Percentiles rank a stretch among this genome's conserved stretches.
phyloP scores from a whole-genome alignment of 1,140 invertebrate species.

The Araneus ventricosus region DNA sequence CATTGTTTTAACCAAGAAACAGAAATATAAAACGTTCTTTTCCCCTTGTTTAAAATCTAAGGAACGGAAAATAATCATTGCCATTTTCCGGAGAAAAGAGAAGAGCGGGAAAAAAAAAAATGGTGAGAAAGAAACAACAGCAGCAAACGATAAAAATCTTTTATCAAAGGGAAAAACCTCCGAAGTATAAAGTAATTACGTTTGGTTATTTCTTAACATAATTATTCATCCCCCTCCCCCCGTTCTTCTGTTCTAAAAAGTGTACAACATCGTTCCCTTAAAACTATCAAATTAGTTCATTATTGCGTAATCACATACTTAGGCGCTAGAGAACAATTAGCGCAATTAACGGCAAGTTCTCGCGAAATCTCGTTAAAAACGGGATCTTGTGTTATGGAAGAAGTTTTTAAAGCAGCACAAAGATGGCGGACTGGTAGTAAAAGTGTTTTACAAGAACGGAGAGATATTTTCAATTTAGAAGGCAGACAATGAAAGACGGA shows the following conservation, averaged over 20 bases:
- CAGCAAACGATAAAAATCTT: conserved; percentile 70
- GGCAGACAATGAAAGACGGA: background rate
- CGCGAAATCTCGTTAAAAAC: conserved; percentile 64
- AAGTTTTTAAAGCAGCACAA: conserved; percentile 18
- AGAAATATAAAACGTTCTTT: conserved; percentile 53
- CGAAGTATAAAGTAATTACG: conserved; percentile 61
- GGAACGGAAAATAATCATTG: conserved; percentile 61
- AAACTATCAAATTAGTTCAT: conserved; percentile 74
- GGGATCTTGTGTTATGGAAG: conserved; percentile 36
- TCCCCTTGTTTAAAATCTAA: conserved; percentile 63
- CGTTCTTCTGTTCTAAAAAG: conserved; percentile 24
- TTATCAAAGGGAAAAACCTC: conserved; percentile 60
- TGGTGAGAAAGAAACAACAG: background rate
- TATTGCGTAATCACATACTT: conserved; percentile 72
- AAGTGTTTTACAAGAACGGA: conserved; percentile 59
- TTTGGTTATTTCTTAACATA: conserved; percentile 70
- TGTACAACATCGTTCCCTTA: conserved; percentile 23
- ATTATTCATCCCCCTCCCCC: conserved; percentile 22
- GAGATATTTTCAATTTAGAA: conserved; percentile 61
- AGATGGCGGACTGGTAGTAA: conserved; percentile 52
- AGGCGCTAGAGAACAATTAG: conserved; percentile 64
- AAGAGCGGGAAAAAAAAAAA: background rate
- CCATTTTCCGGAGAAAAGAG: conserved; percentile 43
- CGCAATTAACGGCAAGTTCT: conserved; percentile 62
- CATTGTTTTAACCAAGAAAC: conserved; percentile 63